Evolutionary conservation across 2,113 vertebrate genomes (phyloP), one percentile per base, ranked within the genome.

Genomic region (Boulengeromyrus knoepffleri): DNA sequence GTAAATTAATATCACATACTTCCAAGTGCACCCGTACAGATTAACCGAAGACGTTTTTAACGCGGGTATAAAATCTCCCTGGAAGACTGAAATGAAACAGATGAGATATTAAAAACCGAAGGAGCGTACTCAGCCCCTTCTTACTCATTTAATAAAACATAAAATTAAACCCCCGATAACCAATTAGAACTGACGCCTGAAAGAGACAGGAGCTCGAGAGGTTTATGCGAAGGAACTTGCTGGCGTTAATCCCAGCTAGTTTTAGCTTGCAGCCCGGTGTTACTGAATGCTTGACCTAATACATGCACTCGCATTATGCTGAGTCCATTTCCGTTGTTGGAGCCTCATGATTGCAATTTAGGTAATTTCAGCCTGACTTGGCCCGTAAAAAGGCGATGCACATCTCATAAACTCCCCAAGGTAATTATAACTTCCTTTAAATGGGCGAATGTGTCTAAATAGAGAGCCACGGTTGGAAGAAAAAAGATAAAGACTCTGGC

Each of bases 1-100:
- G 77, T 45, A 83, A 83, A 83, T 83, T 83, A 80, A 80, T 80
- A 83, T 21, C 39, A 83, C 77, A 83, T 21, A 83, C 83, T 85
- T 85, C 9, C 83, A 13, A 10, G 5, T 47, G 83, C 39, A 85
- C 15, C 42, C 21, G n/a, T 85, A 21, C 39, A n/a, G 42, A 85
- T 42, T 46, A 46, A 46, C 21, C 83, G 3, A 85, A 85, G 8
- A 47, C 24, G 27, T 31, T 70, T 85, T 85, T 85, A 85, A 46
- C 39, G 3, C 39, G 45, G 83, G 24, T 47, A 46, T 85, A 46
- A 85, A 85, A 85, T 85, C 45, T 83, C 77, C 46, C 45, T 85
- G 42, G 83, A 85, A 85, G 83, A 85, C 15, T 24, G 42, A 85
- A 85, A 46, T 42, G 39, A 85, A 85, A 46, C 17, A 85, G 39